Percentiles rank a stretch among this genome's conserved stretches.
Conservation (phyloP, 2,888 invertebrate species). For the Tenthredo amoena region DNA sequence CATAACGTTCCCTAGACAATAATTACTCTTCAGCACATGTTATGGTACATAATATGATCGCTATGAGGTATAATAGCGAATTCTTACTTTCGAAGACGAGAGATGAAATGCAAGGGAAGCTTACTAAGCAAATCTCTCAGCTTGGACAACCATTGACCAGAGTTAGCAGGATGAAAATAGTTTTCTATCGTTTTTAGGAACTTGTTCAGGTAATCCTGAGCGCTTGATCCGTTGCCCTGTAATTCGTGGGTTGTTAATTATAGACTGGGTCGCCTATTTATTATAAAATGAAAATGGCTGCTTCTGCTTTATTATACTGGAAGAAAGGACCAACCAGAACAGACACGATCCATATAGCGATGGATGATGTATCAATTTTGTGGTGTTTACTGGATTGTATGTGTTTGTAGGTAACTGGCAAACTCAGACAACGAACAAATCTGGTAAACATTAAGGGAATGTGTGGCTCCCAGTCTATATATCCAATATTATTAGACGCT, state of each 20-base stretch:
- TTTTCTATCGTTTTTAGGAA: constrained; percentile 92
- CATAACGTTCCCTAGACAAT: constrained; percentile 82
- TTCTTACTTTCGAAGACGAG: constrained; percentile 79
- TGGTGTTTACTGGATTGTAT: constrained; percentile 81
- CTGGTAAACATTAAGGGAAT: constrained; percentile 88
- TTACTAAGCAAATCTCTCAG: constrained; percentile 85
- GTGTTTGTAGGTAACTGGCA: constrained; percentile 89
- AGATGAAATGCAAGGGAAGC: constrained; percentile 84
- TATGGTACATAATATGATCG: constrained; percentile 62
- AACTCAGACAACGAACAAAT: constrained; percentile 86
- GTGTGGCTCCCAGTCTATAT: constrained; percentile 93
- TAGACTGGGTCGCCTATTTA: constrained; percentile 63
- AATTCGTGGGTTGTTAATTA: constrained; percentile 82
- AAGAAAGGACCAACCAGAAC: constrained; percentile 77
- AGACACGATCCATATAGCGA: constrained; percentile 80
- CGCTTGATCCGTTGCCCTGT: constrained; percentile 84
- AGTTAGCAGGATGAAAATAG: constrained; percentile 94
- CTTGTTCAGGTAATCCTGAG: constrained; percentile 87
- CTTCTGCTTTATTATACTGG: background rate
- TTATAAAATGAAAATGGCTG: background rate
- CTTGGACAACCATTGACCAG: constrained; percentile 88
- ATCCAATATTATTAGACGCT: constrained; percentile 88
- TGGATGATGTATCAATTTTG: constrained; percentile 78
- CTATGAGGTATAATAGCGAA: background rate
- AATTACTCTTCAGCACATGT: constrained; percentile 45